These are phyloP conservation scores for Bradypodion pumilum DNA, from an alignment of 2,797 vertebrate genomes.

Conservation along the genomic window DNA sequence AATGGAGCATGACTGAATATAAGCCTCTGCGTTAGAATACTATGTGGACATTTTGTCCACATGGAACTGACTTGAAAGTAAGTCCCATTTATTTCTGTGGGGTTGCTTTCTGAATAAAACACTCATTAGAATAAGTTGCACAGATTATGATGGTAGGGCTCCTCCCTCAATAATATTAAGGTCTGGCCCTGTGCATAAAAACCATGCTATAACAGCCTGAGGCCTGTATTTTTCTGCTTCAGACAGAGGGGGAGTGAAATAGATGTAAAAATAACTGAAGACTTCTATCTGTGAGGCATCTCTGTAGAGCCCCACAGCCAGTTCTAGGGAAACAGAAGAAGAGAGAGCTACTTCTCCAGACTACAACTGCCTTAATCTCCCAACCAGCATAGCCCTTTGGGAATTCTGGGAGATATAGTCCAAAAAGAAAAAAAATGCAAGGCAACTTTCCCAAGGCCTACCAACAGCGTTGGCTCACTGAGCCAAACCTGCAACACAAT, in stretches of 20 bases:
- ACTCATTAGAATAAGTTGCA: background rate
- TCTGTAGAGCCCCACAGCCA: no score
- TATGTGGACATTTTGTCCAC: background rate
- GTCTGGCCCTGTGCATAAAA: no score
- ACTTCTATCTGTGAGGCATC: background rate
- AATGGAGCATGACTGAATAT: background rate
- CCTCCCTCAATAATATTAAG: background rate
- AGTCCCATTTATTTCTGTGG: background rate
- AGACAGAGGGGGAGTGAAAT: background rate
- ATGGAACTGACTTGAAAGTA: background rate
- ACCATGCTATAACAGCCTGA: no score
- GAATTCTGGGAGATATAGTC: background rate
- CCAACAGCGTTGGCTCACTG: background rate
- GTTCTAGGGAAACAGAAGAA: no score
- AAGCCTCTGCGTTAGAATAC: background rate
- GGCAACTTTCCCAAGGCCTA: no score
- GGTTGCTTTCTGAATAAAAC: background rate
- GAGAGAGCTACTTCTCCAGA: no score
- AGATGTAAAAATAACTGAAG: background rate
- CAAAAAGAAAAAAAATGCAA: no score
- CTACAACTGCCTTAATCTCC: no score
- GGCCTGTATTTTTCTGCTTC: no score
- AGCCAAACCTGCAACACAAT: background rate
- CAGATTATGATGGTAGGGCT: fast-evolving
- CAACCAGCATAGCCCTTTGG: no score